Evolutionary conservation across 2,113 vertebrate genomes (phyloP).

Genomic region (Puntigrus tetrazona): DNA sequence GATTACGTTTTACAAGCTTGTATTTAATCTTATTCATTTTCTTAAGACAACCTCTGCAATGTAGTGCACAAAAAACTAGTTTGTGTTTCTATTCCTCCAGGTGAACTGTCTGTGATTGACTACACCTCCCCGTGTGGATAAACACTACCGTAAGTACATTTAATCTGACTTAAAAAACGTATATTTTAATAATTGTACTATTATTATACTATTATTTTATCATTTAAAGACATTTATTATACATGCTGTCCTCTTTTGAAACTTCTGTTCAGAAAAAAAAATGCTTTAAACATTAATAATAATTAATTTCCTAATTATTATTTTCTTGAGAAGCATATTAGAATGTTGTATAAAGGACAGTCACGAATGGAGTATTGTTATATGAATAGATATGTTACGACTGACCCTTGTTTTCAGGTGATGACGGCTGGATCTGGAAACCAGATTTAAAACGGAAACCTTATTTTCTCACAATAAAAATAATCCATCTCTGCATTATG

Average conservation of each 20-base stretch:
- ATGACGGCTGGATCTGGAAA: not conserved
- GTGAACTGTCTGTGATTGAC: constrained; percentile 64
- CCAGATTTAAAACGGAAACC: not conserved
- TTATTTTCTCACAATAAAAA: not conserved
- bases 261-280: not conserved
- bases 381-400: not conserved
- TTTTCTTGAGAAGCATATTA: not conserved
- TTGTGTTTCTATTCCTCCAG: constrained; percentile 51
- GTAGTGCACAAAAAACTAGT: not conserved
- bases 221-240: not conserved
- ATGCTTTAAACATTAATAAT: not conserved
- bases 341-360: not conserved
- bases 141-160: not conserved
- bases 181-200: not conserved
- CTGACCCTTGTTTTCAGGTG: not conserved
- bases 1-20: not conserved
- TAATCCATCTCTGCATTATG: not conserved
- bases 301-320: no score
- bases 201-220: not conserved
- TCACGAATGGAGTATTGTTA: not conserved
- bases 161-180: not conserved
- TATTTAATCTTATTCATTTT: constrained; percentile 6
- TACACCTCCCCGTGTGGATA: constrained; percentile 70
- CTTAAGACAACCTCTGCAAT: not conserved
- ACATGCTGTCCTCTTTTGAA: not conserved